Percentiles rank a stretch among this genome's conserved stretches.
These are phyloP conservation scores for Ommatoiulus sabulosus DNA, from an alignment of 2,888 invertebrate species.

Conservation along the genomic window DNA sequence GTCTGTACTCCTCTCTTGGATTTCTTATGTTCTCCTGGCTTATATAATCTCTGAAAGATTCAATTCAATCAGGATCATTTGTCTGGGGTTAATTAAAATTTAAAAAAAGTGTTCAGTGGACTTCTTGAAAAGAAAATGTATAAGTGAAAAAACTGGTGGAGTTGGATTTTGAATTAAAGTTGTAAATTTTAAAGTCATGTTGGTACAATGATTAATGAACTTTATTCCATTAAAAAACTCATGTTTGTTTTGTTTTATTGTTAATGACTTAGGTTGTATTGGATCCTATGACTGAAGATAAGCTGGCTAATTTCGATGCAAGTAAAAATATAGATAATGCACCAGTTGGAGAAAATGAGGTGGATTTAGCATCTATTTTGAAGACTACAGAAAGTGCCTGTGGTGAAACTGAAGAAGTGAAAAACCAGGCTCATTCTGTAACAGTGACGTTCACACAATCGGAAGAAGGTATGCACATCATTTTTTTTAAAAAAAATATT, in stretches of 20 bases:
- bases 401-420: neutral
- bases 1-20: too few relatives aligned
- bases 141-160: too few relatives aligned
- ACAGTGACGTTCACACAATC: neutral
- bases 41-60: too few relatives aligned
- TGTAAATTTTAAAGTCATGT: too few relatives aligned
- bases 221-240: neutral
- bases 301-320: neutral
- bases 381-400: neutral
- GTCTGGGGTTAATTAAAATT: too few relatives aligned
- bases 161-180: too few relatives aligned
- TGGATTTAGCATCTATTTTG: neutral
- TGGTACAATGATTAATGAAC: too few relatives aligned
- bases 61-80: too few relatives aligned
- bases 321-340: neutral
- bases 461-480: constrained; percentile 9
- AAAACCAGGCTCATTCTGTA: constrained; percentile 12
- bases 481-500: too few relatives aligned
- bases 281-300: constrained; percentile 23
- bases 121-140: too few relatives aligned
- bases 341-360: neutral
- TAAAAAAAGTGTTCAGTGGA: too few relatives aligned
- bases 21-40: too few relatives aligned
- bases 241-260: neutral
- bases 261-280: neutral